These are phyloP conservation scores for Indri indri DNA, from an alignment of 2,113 vertebrate genomes.

Conservation along the genomic window DNA sequence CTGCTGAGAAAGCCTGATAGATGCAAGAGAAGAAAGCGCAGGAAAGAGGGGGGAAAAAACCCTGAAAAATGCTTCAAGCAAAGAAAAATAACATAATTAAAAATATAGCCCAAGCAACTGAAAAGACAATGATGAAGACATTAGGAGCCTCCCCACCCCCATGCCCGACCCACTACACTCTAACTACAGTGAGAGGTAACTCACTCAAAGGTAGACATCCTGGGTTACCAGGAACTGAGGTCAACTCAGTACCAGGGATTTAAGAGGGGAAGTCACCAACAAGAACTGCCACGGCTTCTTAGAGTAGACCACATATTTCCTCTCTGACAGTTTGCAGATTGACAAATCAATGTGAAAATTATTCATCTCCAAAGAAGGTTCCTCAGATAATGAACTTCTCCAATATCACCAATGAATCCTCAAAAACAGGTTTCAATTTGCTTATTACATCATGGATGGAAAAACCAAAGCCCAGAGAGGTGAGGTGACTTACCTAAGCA, in stretches of 20 bases:
- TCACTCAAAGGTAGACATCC: not conserved
- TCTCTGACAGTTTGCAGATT: not conserved
- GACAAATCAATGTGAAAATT: not conserved
- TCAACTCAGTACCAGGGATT: not conserved
- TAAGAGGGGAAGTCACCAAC: not conserved
- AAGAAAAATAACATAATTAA: not conserved
- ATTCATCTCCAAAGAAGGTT: not conserved
- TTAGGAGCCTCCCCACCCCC: not conserved
- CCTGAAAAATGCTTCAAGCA: not conserved
- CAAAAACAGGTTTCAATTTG: not conserved
- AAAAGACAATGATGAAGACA: not conserved
- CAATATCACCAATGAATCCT: not conserved
- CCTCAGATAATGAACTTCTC: not conserved
- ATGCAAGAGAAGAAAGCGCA: not conserved
- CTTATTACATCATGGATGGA: not conserved
- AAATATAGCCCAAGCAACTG: not conserved
- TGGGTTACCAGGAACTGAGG: not conserved
- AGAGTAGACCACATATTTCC: not conserved
- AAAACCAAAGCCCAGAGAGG: not conserved
- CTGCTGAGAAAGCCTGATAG: not conserved
- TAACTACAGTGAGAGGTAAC: no score
- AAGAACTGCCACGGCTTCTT: not conserved
- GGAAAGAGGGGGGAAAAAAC: not conserved
- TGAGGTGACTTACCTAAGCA: not conserved
- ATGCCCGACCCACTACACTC: accelerated